These are phyloP conservation scores for Agrotis exclamationis DNA, from an alignment of 2,888 invertebrate species.

Conservation along the genomic window DNA sequence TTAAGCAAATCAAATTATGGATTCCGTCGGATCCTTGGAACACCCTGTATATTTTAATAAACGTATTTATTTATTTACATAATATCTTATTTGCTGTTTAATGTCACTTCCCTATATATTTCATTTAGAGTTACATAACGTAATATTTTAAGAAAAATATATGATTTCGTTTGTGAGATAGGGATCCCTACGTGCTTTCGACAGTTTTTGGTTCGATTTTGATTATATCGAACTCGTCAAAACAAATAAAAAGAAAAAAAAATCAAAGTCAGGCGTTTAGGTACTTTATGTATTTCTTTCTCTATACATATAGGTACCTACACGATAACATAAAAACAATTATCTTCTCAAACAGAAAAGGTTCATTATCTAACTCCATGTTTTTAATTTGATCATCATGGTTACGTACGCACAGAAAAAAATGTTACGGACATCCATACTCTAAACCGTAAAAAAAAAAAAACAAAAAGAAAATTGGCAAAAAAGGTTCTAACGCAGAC, in stretches of 20 bases:
- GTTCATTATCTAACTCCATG: too few relatives aligned
- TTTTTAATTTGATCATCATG: too few relatives aligned
- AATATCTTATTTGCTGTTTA: constrained; percentile 25
- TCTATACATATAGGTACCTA: too few relatives aligned
- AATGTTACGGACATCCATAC: not conserved
- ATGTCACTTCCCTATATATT: not conserved
- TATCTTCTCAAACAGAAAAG: too few relatives aligned
- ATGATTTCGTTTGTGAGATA: not conserved
- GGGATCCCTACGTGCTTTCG: too few relatives aligned
- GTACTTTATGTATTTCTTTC: too few relatives aligned
- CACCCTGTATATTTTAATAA: constrained; percentile 22
- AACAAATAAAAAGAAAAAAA: too few relatives aligned
- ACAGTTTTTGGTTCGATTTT: too few relatives aligned
- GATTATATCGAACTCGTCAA: too few relatives aligned
- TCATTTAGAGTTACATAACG: constrained; percentile 15
- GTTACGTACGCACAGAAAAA: not conserved
- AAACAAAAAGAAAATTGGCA: constrained; percentile 4
- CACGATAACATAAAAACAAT: too few relatives aligned
- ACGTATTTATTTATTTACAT: constrained; percentile 22
- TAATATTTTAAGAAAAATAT: not conserved
- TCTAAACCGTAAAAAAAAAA: not conserved
- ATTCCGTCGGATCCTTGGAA: constrained; percentile 64
- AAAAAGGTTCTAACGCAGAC: not conserved
- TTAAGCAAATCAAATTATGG: constrained; percentile 78
- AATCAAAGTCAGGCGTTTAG: not conserved